phyloP scores from a whole-genome alignment of 1,140 invertebrate genomes.

The Solenopsis invicta region DNA sequence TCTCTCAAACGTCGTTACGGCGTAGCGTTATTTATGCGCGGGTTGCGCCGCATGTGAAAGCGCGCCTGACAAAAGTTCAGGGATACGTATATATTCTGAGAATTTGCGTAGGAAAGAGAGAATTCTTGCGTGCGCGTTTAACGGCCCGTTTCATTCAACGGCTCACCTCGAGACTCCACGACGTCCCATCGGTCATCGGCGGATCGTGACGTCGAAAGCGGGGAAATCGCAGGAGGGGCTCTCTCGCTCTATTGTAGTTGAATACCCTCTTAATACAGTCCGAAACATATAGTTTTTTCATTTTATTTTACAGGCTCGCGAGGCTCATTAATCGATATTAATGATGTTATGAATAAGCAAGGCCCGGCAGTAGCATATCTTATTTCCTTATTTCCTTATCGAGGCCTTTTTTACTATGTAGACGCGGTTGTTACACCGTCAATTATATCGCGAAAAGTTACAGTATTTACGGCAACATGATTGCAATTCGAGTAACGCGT shows the following conservation, averaged over 20 bases:
- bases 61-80: constrained; percentile 43
- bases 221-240: background rate
- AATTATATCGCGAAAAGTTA: constrained; percentile 1
- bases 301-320: background rate
- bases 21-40: constrained; percentile 55
- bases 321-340: constrained; percentile 8
- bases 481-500: constrained; percentile 42
- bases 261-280: background rate
- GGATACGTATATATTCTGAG: constrained; percentile 54
- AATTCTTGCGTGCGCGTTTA: constrained; percentile 8
- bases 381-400: background rate
- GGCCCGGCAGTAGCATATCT: too few relatives aligned
- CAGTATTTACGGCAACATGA: constrained; percentile 13
- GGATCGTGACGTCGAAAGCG: background rate
- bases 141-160: constrained; percentile 13
- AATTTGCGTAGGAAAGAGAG: constrained; percentile 18
- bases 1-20: constrained; percentile 29
- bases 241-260: background rate
- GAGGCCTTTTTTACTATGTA: background rate
- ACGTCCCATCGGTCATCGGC: constrained; percentile 16
- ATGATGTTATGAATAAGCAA: background rate
- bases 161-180: background rate
- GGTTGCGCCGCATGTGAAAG: constrained; percentile 36
- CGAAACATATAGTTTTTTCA: too few relatives aligned
- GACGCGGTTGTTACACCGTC: background rate